Evolutionary conservation across 2,888 invertebrate species (phyloP), one percentile per base, ranked within the genome.

Genomic region (Cephus sareptanus): DNA sequence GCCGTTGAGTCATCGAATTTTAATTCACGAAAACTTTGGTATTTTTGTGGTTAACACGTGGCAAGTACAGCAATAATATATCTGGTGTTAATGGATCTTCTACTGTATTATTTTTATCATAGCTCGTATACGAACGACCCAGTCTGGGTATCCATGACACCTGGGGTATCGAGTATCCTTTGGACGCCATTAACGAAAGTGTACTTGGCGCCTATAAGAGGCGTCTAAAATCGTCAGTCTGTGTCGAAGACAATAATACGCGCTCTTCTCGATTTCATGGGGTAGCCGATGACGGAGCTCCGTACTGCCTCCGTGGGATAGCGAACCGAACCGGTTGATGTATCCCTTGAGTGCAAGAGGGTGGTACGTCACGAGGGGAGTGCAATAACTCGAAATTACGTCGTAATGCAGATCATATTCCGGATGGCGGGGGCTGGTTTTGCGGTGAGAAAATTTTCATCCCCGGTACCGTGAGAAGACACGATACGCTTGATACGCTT

Each of bases 231-330:
- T 56, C 9, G 23, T 23, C 56, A 23, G 56, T 23, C 56, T 56
- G 56, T 11, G 33, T 13, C 11, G 71, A 2, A 23, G 71, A 71
- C 33, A 23, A 33, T 34, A 85, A 84, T 85, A 84, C 84, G 34
- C 84, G 82, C 82, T 81, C 87, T 87, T 85, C 85, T 88, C 85
- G 86, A 87, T 89, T 88, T 88, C 87, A 83, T 78, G 85, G 78
- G 84, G 86, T 23, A 56, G 56, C 9, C 23, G 56, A 56, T 56
- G 56, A 56, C 6, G 56, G 23, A 15, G 56, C 56, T 56, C 56
- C 56, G 56, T 9, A 56, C 84, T 81, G 84, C 83, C 81, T 82
- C 86, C 86, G 87, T 89, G 89, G 88, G 89, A 89, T 88, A 88
- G 81, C 79, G 82, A 77, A 83, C 79, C 79, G 84, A 84, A 83